Evolutionary conservation across 2,888 invertebrate genomes (phyloP).

Genomic region (Sepiola atlantica): DNA sequence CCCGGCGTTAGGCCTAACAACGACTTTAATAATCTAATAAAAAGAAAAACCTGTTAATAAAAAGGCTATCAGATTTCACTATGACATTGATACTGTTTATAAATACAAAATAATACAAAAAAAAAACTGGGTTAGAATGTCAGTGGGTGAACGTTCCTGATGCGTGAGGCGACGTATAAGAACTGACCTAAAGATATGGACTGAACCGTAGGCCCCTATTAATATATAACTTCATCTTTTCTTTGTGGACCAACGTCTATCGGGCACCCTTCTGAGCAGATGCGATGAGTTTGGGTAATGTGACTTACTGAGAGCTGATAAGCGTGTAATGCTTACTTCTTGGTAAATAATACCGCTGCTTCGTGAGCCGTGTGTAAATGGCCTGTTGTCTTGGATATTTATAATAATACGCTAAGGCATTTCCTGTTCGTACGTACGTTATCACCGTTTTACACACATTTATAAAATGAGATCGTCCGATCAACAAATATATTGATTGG

Average conservation of each 20-base stretch:
- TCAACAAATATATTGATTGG: too few species aligned
- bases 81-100: constrained; percentile 22
- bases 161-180: neutral
- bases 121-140: neutral
- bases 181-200: neutral
- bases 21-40: constrained; percentile 4
- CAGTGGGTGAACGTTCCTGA: neutral
- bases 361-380: neutral
- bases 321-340: neutral
- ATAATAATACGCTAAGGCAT: too few species aligned
- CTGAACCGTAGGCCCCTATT: neutral
- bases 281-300: constrained; percentile 14
- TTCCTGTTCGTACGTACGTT: too few species aligned
- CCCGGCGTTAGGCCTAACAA: neutral
- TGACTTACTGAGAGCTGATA: neutral
- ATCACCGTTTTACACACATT: too few species aligned
- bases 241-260: neutral
- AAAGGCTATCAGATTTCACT: neutral
- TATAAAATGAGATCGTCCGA: too few species aligned
- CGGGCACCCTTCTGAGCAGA: neutral
- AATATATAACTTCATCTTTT: neutral
- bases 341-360: neutral
- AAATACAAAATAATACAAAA: neutral
- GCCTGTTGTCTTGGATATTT: neutral
- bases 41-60: neutral